A percentile compares a stretch with the other conserved stretches of the same genome.
Conservation (phyloP, 2,888 invertebrate species). For the Trissonchulus latispiculum region DNA sequence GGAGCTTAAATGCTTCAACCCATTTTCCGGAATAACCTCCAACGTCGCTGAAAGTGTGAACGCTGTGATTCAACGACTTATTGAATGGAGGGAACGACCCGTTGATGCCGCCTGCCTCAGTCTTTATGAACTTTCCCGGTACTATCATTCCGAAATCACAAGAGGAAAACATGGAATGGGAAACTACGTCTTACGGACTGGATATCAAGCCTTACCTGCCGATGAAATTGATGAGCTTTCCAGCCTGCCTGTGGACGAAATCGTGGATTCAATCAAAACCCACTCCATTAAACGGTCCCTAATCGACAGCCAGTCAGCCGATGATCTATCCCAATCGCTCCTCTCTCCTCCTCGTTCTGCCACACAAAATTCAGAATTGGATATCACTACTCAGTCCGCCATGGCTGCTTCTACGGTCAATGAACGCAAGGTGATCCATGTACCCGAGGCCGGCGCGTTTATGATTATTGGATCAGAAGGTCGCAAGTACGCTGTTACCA, state of each 20-base stretch:
- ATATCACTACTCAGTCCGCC: neutral
- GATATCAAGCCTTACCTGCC: neutral
- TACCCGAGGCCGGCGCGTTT: neutral
- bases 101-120: neutral
- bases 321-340: neutral
- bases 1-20: neutral
- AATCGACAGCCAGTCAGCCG: neutral
- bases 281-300: neutral
- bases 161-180: slow-evolving; percentile 8
- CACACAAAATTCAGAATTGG: too few species aligned
- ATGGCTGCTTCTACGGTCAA: neutral
- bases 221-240: neutral
- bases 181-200: neutral
- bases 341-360: too few species aligned
- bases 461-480: neutral
- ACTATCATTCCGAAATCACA: neutral
- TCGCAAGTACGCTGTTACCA: neutral
- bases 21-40: neutral
- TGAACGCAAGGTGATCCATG: neutral
- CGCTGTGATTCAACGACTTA: neutral
- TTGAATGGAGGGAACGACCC: neutral
- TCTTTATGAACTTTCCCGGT: neutral
- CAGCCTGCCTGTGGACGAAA: neutral
- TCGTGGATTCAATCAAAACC: neutral
- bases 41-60: slow-evolving; percentile 3